Conservation (phyloP, 2,888 invertebrate genomes). For the Trimorus sp. region DNA sequence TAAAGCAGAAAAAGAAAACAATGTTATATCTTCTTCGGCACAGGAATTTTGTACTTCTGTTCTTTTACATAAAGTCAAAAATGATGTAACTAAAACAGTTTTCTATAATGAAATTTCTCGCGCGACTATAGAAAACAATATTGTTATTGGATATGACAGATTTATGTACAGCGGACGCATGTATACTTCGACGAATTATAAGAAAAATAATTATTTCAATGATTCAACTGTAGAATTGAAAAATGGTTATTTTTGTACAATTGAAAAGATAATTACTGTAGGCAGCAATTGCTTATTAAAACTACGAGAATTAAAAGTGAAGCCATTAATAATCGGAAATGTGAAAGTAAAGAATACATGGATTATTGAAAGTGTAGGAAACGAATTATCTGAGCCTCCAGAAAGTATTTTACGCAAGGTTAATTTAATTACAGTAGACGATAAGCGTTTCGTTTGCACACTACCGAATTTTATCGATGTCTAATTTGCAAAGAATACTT, state of each 20-base stretch:
- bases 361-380: neutral
- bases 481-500: no score
- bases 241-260: constrained; percentile 3
- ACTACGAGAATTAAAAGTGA: constrained; percentile 1
- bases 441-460: constrained; percentile 11
- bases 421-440: constrained; percentile 4
- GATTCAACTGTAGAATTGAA: constrained; percentile 10
- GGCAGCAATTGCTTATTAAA: neutral
- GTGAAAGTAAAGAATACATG: neutral
- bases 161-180: neutral
- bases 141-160: neutral
- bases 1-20: constrained; percentile 10
- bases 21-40: neutral
- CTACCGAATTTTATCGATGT: constrained; percentile 16
- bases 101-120: constrained; percentile 5
- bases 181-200: constrained; percentile 7
- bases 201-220: neutral
- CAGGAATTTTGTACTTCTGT: neutral
- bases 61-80: neutral
- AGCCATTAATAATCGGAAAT: constrained; percentile 14
- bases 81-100: neutral
- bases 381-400: neutral
- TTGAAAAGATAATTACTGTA: neutral
- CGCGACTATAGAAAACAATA: neutral
- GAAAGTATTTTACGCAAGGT: constrained; percentile 8